A percentile compares a stretch with the other conserved stretches of the same genome.
Evolutionary conservation across 2,113 vertebrate species (phyloP).

Genomic region (Raja brachyura): DNA sequence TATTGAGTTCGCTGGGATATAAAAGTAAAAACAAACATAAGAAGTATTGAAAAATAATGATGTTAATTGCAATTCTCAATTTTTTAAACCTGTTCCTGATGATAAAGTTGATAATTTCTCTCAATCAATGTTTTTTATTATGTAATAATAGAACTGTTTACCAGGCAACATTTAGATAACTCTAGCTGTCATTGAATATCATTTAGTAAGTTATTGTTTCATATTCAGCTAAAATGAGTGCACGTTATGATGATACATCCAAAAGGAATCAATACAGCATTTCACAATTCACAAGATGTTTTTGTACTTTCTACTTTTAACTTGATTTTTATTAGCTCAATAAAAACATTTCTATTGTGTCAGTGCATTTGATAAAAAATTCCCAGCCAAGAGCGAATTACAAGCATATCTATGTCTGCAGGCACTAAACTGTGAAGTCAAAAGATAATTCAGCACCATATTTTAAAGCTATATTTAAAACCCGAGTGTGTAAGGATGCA

Average conservation of each 20-base stretch:
- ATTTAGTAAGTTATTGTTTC: background rate
- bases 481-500: background rate
- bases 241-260: background rate
- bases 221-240: background rate
- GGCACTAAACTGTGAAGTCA: background rate
- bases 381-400: background rate
- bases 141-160: background rate
- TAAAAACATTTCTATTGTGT: background rate
- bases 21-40: background rate
- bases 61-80: background rate
- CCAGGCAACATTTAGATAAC: background rate
- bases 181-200: background rate
- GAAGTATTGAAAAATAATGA: background rate
- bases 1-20: background rate
- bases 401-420: background rate
- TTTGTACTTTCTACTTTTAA: background rate
- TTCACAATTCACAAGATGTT: background rate
- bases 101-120: background rate
- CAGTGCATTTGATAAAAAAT: background rate
- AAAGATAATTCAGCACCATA: background rate
- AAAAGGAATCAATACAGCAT: background rate
- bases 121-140: background rate
- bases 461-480: background rate
- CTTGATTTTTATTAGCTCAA: background rate
- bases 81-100: background rate